Base-by-base conservation (phyloP, 2,888 invertebrate genomes). In the Salpingus planirostris region DNA sequence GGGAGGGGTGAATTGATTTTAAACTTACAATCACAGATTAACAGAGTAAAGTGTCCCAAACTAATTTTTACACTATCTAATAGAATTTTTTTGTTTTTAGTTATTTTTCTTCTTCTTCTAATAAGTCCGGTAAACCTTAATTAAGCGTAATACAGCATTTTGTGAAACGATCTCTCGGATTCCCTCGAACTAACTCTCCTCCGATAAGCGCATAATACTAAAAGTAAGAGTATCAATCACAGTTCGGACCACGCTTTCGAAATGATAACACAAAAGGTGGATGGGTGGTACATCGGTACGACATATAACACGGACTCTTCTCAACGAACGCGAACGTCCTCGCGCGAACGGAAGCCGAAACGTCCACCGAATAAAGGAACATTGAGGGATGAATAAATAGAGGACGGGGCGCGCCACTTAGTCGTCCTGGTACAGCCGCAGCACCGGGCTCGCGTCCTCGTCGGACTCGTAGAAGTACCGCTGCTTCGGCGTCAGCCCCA, bases 391-490 rank as follows among this genome's bases (percentile, higher is more conserved):
- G 38, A 37, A 46, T 34, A 25, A 31, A 33, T 35, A 44, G 48
- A 37, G 4, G 10, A 36, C 30, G 29, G 33, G 42, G 31, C 21
- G 30, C 13, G 24, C 13, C n/a, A 30, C 32, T 49, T 44, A 58
- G 36, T 54, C 57, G 31, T 59, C 58, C 43, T 59, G 55, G 43
- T 52, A 57, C 32, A 60, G 47, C 38, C 57, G 53, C 18, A 63
- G 44, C 37, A 60, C 52, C n/a, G 52, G 60, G 38, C 57, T 57
- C 29, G 55, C 51, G 25, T 73, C 72, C 28, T 71, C 71, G 41
- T 73, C 73, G 13, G 71, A 71, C 42, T 70, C 71, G 52, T 71
- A 71, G 52, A 69, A 69, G 52, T 69, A 70, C 49, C 68, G 62
- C 48, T 70, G 69, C 50, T 72, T 72, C 13, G 69, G 65, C 24